Base-by-base conservation (phyloP, 2,113 vertebrate genomes). In the Pungitius pungitius region DNA sequence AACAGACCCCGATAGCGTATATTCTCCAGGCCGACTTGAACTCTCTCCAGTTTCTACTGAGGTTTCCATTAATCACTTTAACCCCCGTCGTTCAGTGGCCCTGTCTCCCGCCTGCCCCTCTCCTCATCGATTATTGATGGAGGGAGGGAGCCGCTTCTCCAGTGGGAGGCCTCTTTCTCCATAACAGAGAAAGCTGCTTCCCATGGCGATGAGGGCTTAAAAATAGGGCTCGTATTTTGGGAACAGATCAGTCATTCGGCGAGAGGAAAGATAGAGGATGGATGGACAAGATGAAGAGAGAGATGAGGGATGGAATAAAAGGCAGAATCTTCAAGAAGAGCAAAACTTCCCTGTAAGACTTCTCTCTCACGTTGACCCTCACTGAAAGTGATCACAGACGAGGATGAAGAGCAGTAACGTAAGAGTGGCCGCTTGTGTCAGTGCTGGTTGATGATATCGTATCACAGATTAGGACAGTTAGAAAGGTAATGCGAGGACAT, bases 41-140 rank as follows among this genome's bases (percentile, higher is more conserved):
- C 39, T 89, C 63, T 77, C 71, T 84, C 73, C 77, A 68, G 64
- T 83, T 88, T 20, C 87, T 85, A 81, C 88, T 85, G 83, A 86
- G 80, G 61, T 89, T 88, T 88, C 75, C 75, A 84, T 91, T 78
- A 68, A 82, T 88, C 73, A 74, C 8, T 54, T 76, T 42, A 52
- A 70, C 76, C n/a, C n/a, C 54, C 18, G 17, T 73, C 80, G 57
- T 33, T 80, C 64, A 37, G 56, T 55, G 66, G 40, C 37, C 15
- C 37, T 24, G 55, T 77, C 77, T 62, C 37, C 26, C 90, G 56
- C 77, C 39, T 62, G 35, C 60, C 66, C 42, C 35, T 69, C 79
- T 83, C 57, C 60, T 88, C 86, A 84, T 91, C 12, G 47, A 87
- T 85, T 83, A 88, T 92, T 86, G 73, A 92, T 80, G 69, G 73